phyloP scores from a whole-genome alignment of 30 jellyfish, hydroid and myxozoan genomes.

The Morbakka virulenta region DNA sequence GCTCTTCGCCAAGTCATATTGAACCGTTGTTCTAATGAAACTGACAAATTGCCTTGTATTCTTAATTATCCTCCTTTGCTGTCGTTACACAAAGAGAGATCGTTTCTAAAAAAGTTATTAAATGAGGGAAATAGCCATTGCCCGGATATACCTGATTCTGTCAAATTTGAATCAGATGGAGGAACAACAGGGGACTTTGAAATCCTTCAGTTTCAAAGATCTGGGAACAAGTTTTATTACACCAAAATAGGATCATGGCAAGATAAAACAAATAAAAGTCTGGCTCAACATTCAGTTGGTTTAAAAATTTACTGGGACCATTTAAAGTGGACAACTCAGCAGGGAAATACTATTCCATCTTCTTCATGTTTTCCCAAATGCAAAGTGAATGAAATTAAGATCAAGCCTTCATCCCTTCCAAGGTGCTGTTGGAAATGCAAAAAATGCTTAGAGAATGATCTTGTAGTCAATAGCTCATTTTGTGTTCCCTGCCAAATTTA shows the following conservation, averaged over 20 bases:
- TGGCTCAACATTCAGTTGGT: no score
- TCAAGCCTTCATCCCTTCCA: no score
- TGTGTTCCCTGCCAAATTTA: conserved; percentile 35
- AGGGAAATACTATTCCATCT: no score
- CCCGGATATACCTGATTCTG: neutral
- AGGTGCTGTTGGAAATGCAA: conserved; percentile 69
- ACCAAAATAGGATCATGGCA: no score
- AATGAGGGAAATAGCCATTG: neutral
- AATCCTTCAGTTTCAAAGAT: neutral
- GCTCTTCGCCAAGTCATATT: neutral
- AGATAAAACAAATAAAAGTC: no score
- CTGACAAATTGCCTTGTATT: neutral
- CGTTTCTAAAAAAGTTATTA: neutral
- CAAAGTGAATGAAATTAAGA: no score
- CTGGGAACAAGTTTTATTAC: no score
- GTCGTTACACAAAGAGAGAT: no score
- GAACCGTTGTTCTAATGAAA: no score
- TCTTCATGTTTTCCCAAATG: no score
- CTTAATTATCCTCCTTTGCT: neutral
- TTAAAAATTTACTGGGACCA: no score
- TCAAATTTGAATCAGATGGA: neutral
- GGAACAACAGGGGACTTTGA: neutral
- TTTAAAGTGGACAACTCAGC: no score
- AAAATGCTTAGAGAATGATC: conserved; percentile 16
- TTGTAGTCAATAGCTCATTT: conserved; percentile 17